Conservation (phyloP, 2,113 vertebrate species). For the Chamaetylas fuelleborni region DNA sequence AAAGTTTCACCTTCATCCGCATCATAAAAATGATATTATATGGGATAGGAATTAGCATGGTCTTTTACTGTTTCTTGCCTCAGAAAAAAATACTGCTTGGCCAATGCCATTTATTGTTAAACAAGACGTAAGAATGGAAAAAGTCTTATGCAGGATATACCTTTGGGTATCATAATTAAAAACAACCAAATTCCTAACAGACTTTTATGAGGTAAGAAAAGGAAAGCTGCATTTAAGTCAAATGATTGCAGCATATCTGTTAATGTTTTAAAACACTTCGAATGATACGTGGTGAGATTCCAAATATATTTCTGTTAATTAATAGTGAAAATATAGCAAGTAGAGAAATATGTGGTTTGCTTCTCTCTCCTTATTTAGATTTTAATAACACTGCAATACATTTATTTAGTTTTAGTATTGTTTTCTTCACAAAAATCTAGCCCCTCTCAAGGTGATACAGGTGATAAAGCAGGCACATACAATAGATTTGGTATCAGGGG, state of each 20-base stretch:
- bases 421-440: constrained; percentile 56
- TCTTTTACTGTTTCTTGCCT: neutral
- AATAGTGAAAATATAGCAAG: constrained; percentile 13
- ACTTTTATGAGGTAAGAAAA: neutral
- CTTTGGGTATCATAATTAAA: neutral
- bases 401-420: constrained; percentile 39
- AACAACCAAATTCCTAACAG: neutral
- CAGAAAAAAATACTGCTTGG: neutral
- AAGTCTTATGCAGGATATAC: neutral
- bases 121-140: neutral
- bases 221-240: neutral
- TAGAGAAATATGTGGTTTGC: constrained; percentile 9
- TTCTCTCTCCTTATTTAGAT: constrained; percentile 15
- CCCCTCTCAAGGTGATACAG: constrained; percentile 27
- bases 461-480: constrained; percentile 45
- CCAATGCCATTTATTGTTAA: neutral
- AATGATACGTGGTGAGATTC: neutral
- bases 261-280: neutral
- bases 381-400: neutral
- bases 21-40: neutral
- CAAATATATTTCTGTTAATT: neutral
- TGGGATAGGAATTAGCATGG: neutral
- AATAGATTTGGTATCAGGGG: constrained; percentile 37
- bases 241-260: neutral
- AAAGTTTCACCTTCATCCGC: neutral